Percentiles rank a stretch among this genome's conserved stretches.
Evolutionary conservation across 2,113 vertebrate genomes (phyloP).

Genomic region (Hyperopisus bebe): DNA sequence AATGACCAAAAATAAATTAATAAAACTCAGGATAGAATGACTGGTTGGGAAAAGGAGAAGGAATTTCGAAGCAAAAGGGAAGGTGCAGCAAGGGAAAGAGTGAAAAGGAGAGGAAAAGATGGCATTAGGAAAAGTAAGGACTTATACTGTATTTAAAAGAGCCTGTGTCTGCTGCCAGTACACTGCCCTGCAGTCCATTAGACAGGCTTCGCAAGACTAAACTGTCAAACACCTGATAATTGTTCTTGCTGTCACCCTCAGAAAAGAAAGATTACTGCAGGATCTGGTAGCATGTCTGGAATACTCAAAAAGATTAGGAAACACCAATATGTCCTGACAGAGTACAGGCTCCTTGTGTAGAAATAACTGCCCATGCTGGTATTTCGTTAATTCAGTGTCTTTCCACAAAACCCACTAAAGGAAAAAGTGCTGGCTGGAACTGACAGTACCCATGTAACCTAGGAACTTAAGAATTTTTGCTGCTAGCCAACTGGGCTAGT

Average conservation of each 20-base stretch:
- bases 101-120: background rate
- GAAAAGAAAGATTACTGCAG: background rate
- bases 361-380: background rate
- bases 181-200: background rate
- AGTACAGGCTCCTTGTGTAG: background rate
- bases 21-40: background rate
- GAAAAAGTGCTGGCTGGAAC: background rate
- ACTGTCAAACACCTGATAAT: background rate
- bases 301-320: background rate
- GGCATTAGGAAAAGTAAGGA: background rate
- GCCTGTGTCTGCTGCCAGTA: background rate
- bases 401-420: background rate
- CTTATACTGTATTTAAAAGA: background rate
- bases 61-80: background rate
- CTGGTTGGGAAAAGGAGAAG: background rate
- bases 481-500: background rate
- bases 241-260: background rate
- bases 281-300: conserved; percentile 1
- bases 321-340: background rate
- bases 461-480: background rate
- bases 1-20: background rate
- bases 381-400: background rate
- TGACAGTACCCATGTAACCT: background rate
- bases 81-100: background rate
- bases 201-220: background rate